Base-by-base conservation (phyloP, 1,140 invertebrate species). In the Drosophila varians region DNA sequence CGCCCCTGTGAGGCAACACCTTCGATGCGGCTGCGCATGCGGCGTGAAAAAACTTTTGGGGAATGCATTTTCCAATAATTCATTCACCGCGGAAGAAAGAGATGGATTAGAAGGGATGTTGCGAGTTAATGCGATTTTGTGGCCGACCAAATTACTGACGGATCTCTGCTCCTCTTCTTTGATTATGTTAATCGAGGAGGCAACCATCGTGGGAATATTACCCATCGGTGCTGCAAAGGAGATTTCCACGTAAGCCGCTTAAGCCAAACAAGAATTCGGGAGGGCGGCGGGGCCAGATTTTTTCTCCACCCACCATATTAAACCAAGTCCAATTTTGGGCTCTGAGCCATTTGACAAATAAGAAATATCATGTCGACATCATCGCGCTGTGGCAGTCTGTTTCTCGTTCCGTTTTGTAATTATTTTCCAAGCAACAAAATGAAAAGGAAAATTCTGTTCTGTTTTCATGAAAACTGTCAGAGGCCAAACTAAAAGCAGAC, bases 101-200 rank as follows among this genome's bases (percentile, higher is more conserved):
- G 46, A 19, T 34, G 38, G 58, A 49, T 25, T 46, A 6, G 19
- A 51, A 25, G 19, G 38, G 42, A 12, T 45, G 47, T 16, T 21
- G 47, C 8, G 31, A 40, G 25, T 49, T 62, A 61, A 75, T 68
- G 55, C 49, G 45, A 55, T 64, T 68, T 51, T 65, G 78, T 61
- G 78, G 78, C 60, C 68, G 38, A 74, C 52, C 66, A 69, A 82
- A 64, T 61, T 60, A 47, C 62, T 61, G 64, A 71, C 56, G 55
- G 36, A 54, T 56, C 61, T 46, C 55, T 45, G 46, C 65, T 46
- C 42, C 54, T 49, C 58, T 38, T 51, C 66, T 52, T 56, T 53
- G 79, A 86, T 84, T 84, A 84, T 79, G 80, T 75, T 84, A 79
- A 86, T 75, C 71, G 55, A 12, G 46, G 8, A 46, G 18, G 19